Conservation (phyloP, 2,113 vertebrate species). For the Callopanchax toddi region DNA sequence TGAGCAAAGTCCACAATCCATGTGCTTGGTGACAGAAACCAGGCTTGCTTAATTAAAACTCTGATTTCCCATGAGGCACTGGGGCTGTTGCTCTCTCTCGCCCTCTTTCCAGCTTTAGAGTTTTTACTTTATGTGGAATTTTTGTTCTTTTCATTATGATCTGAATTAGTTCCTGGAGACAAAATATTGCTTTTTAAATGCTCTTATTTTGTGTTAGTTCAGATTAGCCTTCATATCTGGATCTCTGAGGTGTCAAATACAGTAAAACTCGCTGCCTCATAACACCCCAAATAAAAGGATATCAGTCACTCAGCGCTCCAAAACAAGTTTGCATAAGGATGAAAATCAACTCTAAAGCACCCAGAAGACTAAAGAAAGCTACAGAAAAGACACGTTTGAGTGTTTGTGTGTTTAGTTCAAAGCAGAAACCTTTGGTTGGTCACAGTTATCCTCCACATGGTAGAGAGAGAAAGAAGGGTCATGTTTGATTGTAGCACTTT, state of each 20-base stretch:
- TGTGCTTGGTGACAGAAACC: conserved; percentile 68
- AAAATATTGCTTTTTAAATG: not conserved
- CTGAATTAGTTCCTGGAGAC: not conserved
- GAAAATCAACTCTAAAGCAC: conserved; percentile 25
- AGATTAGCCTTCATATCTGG: not conserved
- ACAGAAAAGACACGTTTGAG: conserved; percentile 18
- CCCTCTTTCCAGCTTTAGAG: conserved; percentile 47
- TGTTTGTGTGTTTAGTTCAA: conserved; percentile 24
- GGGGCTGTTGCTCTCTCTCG: conserved; percentile 17
- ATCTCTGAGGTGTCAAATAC: too few relatives aligned
- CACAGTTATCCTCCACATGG: not conserved
- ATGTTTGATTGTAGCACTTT: conserved; percentile 31
- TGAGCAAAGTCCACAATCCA: conserved; percentile 64
- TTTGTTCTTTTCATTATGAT: conserved; percentile 38
- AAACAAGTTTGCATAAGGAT: conserved; percentile 23
- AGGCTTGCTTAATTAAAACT: conserved; percentile 73
- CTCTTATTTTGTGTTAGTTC: conserved; percentile 3
- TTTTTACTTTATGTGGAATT: conserved; percentile 41
- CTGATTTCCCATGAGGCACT: conserved; percentile 77
- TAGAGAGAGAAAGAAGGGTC: conserved; percentile 15
- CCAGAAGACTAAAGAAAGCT: conserved; percentile 11
- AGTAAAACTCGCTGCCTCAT: too few relatives aligned
- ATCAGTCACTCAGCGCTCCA: not conserved
- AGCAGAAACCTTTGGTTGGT: not conserved
- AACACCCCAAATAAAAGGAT: too few relatives aligned